Evolutionary conservation across 2,113 vertebrate species (phyloP), one percentile per base, ranked within the genome.

Genomic region (Lophotis ruficrista): DNA sequence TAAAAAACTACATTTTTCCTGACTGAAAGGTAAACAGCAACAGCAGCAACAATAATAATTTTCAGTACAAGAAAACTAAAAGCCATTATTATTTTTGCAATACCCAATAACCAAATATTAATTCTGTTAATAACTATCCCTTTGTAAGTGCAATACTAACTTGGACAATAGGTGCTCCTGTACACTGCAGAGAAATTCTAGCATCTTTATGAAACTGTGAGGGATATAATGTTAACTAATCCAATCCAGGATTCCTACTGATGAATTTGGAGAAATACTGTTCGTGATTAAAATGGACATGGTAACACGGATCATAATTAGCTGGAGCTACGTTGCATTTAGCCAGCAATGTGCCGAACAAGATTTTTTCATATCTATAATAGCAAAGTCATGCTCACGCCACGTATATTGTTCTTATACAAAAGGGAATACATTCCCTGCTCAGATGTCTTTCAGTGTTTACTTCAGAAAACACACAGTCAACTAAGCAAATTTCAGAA

Each of bases 401-500:
- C 14, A 1, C 23, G 23, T 64, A 20, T 31, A 23, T 24, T 93
- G 57, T 62, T 64, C 64, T 65, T 66, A 41, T 28, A 31, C 60
- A 60, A 80, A 75, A 68, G 58, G 37, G 64, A 89, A 81, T 68
- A 23, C 3, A 9, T 75, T 87, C 61, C 16, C 51, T 84, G 35
- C 83, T 87, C 23, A 20, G 38, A 31, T 87, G 43, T 51, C 69
- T 92, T 79, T 70, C 43, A 68, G 12, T 82, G 35, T 83, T 94
- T 86, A n/a, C 47, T 89, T 84, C 71, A 93, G 78, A 87, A 95
- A 93, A 81, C 58, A 58, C 10, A 22, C 47, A 65, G 81, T 35
- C 70, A 87, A 15, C 43, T 64, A 85, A 95, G n/a, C 66, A 88
- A 87, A 92, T 85, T 87, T 87, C 60, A 92, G 11, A 80, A 85